A percentile compares a stretch with the other conserved stretches of the same genome.
phyloP scores from a whole-genome alignment of 2,797 vertebrate species.

The Ibycter americanus region DNA sequence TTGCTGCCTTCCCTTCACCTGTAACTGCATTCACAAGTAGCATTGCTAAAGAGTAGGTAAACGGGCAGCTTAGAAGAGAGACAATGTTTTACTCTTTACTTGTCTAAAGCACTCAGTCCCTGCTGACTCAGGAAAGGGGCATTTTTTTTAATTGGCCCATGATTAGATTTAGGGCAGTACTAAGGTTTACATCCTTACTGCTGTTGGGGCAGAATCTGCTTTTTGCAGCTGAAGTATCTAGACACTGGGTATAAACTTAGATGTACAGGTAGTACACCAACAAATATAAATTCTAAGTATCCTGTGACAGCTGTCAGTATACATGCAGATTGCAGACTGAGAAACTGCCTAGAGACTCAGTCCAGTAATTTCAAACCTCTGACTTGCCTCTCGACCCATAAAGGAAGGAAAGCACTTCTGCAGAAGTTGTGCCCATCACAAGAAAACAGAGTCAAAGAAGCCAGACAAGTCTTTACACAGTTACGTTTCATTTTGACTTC shows the following conservation, averaged over 20 bases:
- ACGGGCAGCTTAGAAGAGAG: background rate
- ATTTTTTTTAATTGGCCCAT: background rate
- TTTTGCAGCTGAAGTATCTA: background rate
- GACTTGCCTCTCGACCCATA: background rate
- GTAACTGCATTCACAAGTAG: background rate
- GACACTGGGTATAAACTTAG: background rate
- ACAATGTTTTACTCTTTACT: background rate
- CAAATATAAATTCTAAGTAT: slow-evolving; percentile 14
- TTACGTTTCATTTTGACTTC: background rate
- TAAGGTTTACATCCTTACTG: background rate
- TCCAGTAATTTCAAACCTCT: background rate
- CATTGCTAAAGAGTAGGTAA: background rate
- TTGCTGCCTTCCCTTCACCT: background rate
- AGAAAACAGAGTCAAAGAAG: background rate
- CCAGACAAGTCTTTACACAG: background rate
- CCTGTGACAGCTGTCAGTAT: slow-evolving; percentile 34
- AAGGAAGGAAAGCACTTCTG: background rate
- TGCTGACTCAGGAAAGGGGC: background rate
- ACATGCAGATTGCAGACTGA: background rate
- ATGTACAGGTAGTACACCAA: background rate
- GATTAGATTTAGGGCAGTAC: background rate
- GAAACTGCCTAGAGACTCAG: background rate
- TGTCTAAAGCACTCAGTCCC: background rate
- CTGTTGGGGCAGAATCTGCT: background rate
- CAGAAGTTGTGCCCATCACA: background rate